Percentiles rank a stretch among this genome's conserved stretches.
Conservation (phyloP, 2,113 vertebrate genomes). For the Asarcornis scutulata region DNA sequence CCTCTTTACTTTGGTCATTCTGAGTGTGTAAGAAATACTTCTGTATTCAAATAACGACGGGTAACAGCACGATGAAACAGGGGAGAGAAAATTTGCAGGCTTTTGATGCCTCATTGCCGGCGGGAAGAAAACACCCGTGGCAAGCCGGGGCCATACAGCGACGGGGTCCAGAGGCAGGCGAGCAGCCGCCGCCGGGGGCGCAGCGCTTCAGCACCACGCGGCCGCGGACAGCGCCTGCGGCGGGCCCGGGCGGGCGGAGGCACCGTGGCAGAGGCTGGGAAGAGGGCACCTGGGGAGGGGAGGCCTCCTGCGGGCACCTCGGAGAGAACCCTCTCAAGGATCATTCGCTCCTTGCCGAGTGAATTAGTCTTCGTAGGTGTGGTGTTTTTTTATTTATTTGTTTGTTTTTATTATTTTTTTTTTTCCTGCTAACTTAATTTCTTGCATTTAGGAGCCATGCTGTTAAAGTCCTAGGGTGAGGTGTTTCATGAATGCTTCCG, state of each 20-base stretch:
- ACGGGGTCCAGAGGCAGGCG: too few species aligned
- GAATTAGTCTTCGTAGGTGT: neutral
- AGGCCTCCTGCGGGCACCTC: too few species aligned
- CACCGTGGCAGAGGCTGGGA: too few species aligned
- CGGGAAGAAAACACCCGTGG: neutral
- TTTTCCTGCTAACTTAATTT: neutral
- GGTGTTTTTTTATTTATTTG: neutral
- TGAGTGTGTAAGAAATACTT: neutral
- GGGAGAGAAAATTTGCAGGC: neutral
- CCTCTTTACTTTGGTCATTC: neutral
- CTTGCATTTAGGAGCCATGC: constrained; percentile 17
- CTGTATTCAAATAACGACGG: neutral
- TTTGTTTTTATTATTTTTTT: neutral
- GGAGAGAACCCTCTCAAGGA: neutral
- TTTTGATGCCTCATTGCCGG: neutral
- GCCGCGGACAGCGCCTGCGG: neutral
- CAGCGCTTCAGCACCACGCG: neutral
- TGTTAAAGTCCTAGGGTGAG: neutral
- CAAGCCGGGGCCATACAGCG: too few species aligned
- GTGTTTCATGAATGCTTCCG: neutral
- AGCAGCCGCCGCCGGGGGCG: too few species aligned
- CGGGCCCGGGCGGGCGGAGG: too few species aligned
- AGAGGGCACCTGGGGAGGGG: too few species aligned
- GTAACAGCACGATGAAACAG: neutral
- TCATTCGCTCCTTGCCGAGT: constrained; percentile 24